A percentile compares a stretch with the other conserved stretches of the same genome.
These are phyloP conservation scores for Allobates femoralis DNA, from an alignment of 2,797 vertebrate species.

Conservation along the genomic window DNA sequence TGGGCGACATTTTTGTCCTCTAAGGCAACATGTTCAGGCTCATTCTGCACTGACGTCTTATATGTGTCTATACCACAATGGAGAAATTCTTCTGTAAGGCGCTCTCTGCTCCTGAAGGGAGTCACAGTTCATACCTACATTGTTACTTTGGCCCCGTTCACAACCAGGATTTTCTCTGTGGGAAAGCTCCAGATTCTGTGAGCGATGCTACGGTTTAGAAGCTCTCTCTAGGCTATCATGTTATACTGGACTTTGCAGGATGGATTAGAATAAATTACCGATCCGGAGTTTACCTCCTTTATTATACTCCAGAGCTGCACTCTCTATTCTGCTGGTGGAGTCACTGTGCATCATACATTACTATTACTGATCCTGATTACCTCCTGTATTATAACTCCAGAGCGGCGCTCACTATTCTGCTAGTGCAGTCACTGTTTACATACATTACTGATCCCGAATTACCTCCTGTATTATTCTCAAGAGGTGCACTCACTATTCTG, in stretches of 20 bases:
- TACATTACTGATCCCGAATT: constrained; percentile 1
- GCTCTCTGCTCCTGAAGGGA: not conserved
- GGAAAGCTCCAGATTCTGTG: no score
- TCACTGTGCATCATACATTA: no score
- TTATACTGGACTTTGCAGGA: no score
- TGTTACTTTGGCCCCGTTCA: no score
- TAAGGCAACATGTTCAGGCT: not conserved
- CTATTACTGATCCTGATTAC: no score
- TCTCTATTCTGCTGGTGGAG: no score
- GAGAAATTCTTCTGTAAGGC: not conserved
- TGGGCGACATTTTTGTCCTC: no score
- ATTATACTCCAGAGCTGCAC: not conserved
- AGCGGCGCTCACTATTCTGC: not conserved
- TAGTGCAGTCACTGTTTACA: not conserved
- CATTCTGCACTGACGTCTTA: not conserved
- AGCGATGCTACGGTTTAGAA: no score
- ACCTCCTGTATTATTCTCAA: not conserved
- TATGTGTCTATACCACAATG: not conserved
- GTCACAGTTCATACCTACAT: not conserved
- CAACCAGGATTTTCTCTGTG: no score
- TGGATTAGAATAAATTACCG: no score
- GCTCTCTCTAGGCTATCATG: no score
- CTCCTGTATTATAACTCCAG: no score
- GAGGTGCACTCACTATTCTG: not conserved
- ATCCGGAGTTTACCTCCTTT: not conserved